Evolutionary conservation across 2,113 vertebrate genomes (phyloP), one percentile per base, ranked within the genome.

Genomic region (Lonchura striata): DNA sequence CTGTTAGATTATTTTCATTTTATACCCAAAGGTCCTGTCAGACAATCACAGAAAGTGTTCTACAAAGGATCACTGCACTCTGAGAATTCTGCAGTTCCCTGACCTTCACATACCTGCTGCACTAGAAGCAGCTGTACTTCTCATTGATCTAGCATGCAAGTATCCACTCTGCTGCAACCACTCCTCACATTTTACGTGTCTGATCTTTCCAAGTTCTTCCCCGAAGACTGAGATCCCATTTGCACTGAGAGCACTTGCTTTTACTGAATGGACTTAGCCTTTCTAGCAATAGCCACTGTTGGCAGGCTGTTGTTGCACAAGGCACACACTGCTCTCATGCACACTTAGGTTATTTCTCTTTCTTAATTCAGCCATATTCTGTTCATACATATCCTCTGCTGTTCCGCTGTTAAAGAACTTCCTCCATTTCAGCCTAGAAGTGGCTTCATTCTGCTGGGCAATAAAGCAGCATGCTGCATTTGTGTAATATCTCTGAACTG

Each of bases 301-400:
- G 44, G n/a, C 59, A 74, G 13, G 9, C 27, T 76, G n/a, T 25
- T 52, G 41, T 44, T 80, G 42, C 15, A 13, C 21, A 46, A 65
- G 41, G 41, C 27, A 57, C 0, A 0, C 4, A 1, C 20, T 49
- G 22, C 21, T 31, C 19, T 85, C 2, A 0, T 31, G 7, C 52
- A 41, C 9, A 10, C 42, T 47, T n/a, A 13, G 11, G 25, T 23
- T 66, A 8, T 59, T 92, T 70, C 33, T 91, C 39, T 54, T 65
- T 79, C 47, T 56, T 24, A 75, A 56, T 37, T 83, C 8, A 1
- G 28, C 1, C 53, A 5, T 74, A n/a, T 78, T 90, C 30, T 87
- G 4, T 72, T 89, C 44, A 77, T 33, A 18, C 6, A 6, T 75
- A 47, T 59, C 18, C 15, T 66, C 35, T 31, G 15, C 57, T 77